Evolutionary conservation across 92 coral and sea anemone genomes (phyloP).

Genomic region (Umimayanthus kanabou): DNA sequence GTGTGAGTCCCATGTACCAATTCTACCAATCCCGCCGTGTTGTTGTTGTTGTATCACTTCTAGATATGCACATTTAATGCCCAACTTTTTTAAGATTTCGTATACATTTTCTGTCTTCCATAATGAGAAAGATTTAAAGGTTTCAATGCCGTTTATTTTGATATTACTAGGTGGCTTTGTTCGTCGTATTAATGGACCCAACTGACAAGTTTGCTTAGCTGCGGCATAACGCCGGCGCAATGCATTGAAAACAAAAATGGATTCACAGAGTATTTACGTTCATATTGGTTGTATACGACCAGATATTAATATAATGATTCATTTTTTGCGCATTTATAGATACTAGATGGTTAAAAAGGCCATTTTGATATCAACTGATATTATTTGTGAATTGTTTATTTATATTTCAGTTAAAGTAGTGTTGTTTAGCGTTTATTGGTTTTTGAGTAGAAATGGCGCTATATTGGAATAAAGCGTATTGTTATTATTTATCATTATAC

Average conservation of each 20-base stretch:
- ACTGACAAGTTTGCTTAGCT: neutral
- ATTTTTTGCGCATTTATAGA: neutral
- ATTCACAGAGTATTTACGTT: neutral
- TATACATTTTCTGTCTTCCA: neutral
- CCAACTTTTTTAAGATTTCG: neutral
- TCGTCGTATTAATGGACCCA: neutral
- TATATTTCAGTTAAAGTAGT: too few species aligned
- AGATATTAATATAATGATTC: neutral
- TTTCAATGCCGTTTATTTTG: too few species aligned
- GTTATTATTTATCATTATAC: too few species aligned
- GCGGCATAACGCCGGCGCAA: neutral
- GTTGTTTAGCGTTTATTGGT: too few species aligned
- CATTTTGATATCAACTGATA: too few species aligned
- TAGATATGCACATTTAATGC: neutral
- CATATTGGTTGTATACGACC: too few species aligned
- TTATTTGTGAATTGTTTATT: too few species aligned
- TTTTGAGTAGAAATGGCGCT: too few species aligned
- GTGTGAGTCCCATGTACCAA: neutral
- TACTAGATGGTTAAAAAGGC: too few species aligned
- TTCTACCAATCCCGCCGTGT: neutral
- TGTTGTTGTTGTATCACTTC: too few species aligned
- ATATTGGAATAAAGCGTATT: too few species aligned
- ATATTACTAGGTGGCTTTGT: neutral
- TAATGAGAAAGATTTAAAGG: too few species aligned
- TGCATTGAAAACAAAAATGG: neutral